Conservation (phyloP, 2,113 vertebrate genomes). For the Vulpes ferrilata region DNA sequence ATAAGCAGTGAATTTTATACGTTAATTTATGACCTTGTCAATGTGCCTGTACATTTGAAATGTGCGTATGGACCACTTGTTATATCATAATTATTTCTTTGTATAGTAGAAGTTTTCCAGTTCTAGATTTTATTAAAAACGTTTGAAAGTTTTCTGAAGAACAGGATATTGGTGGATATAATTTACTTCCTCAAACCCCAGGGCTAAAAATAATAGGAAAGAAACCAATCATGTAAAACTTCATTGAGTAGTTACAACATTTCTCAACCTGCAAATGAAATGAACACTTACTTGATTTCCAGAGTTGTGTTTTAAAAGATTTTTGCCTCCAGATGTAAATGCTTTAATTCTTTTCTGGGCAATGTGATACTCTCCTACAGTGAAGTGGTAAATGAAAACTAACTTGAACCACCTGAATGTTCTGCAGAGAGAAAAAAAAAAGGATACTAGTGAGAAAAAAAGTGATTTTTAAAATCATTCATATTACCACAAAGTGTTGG, state of each 20-base stretch:
- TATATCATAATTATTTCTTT: slow-evolving; percentile 38
- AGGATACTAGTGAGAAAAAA: neutral
- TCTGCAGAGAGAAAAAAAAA: slow-evolving; percentile 46
- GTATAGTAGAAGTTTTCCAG: slow-evolving; percentile 20
- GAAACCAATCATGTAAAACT: slow-evolving; percentile 62
- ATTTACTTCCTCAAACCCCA: slow-evolving; percentile 60
- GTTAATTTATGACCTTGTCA: slow-evolving; percentile 62
- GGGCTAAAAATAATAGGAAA: slow-evolving; percentile 63
- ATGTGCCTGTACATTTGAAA: slow-evolving; percentile 30
- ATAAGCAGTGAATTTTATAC: slow-evolving; percentile 25
- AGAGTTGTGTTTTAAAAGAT: slow-evolving; percentile 56
- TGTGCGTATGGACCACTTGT: neutral
- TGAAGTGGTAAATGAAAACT: slow-evolving; percentile 47
- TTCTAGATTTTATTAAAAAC: slow-evolving; percentile 45
- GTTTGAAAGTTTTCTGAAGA: slow-evolving; percentile 61
- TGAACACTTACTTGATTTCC: slow-evolving; percentile 56
- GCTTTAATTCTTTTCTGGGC: slow-evolving; percentile 66
- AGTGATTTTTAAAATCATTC: neutral
- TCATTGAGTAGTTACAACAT: slow-evolving; percentile 21
- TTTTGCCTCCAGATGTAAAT: slow-evolving; percentile 63
- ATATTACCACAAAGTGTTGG: neutral
- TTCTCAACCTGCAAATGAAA: slow-evolving; percentile 69
- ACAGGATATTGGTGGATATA: slow-evolving; percentile 13
- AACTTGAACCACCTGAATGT: neutral
- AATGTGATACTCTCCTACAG: neutral